Evolutionary conservation across 64 coral and sea anemone species (phyloP), one percentile per base, ranked within the genome.

Genomic region (Astreopora myriophthalma): DNA sequence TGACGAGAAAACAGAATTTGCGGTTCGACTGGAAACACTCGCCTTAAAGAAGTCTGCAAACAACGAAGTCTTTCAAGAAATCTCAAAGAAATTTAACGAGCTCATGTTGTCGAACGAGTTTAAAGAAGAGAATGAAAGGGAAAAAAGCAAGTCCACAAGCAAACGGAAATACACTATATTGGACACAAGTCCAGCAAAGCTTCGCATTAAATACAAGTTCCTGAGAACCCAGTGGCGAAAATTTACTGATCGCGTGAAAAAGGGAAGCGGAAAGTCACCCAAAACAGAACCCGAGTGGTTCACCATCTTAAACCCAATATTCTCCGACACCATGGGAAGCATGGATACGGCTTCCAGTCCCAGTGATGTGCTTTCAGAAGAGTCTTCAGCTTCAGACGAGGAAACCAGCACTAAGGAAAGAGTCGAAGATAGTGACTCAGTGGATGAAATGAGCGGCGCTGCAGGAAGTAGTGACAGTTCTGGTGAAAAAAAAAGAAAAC

Each of bases 21-120:
- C 67, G 10, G 67, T 32, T 26, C 34, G 22, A 52, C 42, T 80
- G 28, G 46, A 89, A 8, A 89, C 28, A 34, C 87, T 89, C 24
- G 87, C 87, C 26, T 89, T 89, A 61, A 89, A 89, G 38, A 89
- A 89, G 57, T 65, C 87, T 65, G 6, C 73, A n/a, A 89, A 78
- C 24, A 75, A 89, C 8, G 0, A 61, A 77, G 73, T 89, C 29
- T 77, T 77, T 8, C 22, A 89, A 60, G 86, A 75, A 34, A 88
- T 75, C 20, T 33, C 71, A 69, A 68, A 48, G 61, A 17, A 65
- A 2, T 78, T 89, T 62, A 9, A 36, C 16, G 49, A 17, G 6
- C 49, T 11, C 33, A 2, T 87, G n/a, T 70, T 46, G 55, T 79
- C 87, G 1, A 20, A 64, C 1, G 71, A 89, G 8, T 79, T 89